These are phyloP conservation scores for Drosophila paramelanica DNA, from an alignment of 2,888 invertebrate genomes.

Conservation along the genomic window DNA sequence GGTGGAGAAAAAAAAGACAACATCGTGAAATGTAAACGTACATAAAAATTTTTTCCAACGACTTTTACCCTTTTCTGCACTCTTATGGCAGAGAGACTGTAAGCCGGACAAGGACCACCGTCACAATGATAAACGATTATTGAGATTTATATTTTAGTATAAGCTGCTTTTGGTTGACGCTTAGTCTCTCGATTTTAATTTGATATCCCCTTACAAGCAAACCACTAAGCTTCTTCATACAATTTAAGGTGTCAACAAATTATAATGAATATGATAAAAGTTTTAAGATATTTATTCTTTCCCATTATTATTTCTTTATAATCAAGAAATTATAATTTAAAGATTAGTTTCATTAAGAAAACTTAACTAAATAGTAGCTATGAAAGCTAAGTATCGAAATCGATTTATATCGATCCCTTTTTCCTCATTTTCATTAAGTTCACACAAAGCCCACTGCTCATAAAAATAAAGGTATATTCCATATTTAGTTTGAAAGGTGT, in stretches of 20 bases:
- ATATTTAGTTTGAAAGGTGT: no score
- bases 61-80: conserved; percentile 49
- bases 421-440: no score
- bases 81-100: neutral
- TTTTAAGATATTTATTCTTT: no score
- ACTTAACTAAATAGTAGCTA: no score
- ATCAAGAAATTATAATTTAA: no score
- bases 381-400: no score
- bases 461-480: no score
- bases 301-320: no score
- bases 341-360: no score
- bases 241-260: neutral
- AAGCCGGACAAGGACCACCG: conserved; percentile 39
- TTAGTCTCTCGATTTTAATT: conserved; percentile 54
- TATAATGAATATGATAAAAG: neutral
- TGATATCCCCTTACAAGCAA: conserved; percentile 12
- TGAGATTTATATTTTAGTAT: conserved; percentile 82
- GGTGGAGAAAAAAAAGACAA: neutral
- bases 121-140: conserved; percentile 83
- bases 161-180: conserved; percentile 71
- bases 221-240: conserved; percentile 13
- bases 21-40: conserved; percentile 44
- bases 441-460: no score
- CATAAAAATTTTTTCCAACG: conserved; percentile 71
- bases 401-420: no score